Evolutionary conservation across 2,888 invertebrate genomes (phyloP).

Genomic region (Alviniconcha strummeri): DNA sequence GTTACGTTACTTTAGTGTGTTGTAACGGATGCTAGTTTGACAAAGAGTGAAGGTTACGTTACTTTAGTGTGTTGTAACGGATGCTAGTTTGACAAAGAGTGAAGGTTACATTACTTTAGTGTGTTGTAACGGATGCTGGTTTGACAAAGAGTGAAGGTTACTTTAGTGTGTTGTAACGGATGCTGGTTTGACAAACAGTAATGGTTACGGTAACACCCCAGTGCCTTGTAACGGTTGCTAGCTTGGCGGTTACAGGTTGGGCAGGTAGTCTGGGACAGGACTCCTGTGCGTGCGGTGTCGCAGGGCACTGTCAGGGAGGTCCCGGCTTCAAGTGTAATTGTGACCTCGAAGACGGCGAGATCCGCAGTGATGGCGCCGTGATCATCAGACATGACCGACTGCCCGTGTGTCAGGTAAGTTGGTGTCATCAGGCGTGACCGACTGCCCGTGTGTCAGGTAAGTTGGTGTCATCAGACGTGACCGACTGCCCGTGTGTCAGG

Average conservation of each 20-base stretch:
- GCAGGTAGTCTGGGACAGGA: constrained; percentile 45
- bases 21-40: too few species aligned
- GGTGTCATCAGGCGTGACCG: background rate
- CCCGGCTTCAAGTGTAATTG: constrained; percentile 51
- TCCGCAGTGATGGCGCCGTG: constrained; percentile 38
- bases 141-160: too few species aligned
- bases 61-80: too few species aligned
- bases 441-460: too few species aligned
- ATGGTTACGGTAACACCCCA: too few species aligned
- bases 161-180: too few species aligned
- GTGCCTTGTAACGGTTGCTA: background rate
- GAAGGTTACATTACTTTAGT: too few species aligned
- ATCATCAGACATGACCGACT: constrained; percentile 41
- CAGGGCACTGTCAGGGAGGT: constrained; percentile 48
- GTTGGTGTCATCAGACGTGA: background rate
- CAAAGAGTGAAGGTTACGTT: too few species aligned
- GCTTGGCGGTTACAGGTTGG: constrained; percentile 43
- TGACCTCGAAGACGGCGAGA: constrained; percentile 47
- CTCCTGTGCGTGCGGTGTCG: constrained; percentile 56
- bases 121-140: too few species aligned
- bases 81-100: too few species aligned
- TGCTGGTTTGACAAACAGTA: too few species aligned
- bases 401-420: constrained; percentile 45
- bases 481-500: constrained; percentile 29
- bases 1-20: too few species aligned